Evolutionary conservation across 2,113 vertebrate species (phyloP).

Genomic region (Cynoglossus semilaevis): DNA sequence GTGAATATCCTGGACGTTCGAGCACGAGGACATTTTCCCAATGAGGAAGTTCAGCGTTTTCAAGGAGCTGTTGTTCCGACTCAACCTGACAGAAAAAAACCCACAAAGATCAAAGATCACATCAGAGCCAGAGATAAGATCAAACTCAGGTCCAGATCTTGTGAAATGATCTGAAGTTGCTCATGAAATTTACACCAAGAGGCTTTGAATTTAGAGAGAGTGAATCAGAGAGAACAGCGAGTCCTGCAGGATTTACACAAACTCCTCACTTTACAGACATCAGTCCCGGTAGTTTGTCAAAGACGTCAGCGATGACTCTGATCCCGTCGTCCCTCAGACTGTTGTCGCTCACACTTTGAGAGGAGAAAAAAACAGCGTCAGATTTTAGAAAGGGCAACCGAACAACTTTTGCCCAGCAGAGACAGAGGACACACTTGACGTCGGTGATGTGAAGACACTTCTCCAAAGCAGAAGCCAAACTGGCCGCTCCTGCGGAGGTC

Average conservation of each 20-base stretch:
- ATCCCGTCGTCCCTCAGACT: constrained; percentile 74
- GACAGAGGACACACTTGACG: constrained; percentile 75
- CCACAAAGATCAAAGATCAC: not conserved
- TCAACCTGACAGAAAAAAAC: constrained; percentile 73
- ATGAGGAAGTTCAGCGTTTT: constrained; percentile 71
- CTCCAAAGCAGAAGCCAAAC: constrained; percentile 73
- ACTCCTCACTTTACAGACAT: constrained; percentile 77
- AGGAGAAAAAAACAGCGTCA: not conserved
- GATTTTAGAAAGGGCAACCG: not conserved
- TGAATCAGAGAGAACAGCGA: no score
- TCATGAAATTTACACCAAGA: no score
- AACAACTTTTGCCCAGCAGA: not conserved
- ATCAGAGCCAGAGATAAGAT: no score
- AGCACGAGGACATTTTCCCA: constrained; percentile 55
- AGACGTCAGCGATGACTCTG: constrained; percentile 55
- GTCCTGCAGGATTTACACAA: no score
- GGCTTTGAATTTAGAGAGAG: no score
- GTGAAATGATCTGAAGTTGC: no score
- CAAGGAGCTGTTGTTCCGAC: constrained; percentile 73
- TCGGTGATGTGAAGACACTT: constrained; percentile 79
- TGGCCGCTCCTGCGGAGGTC: constrained; percentile 73
- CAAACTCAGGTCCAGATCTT: no score
- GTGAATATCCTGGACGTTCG: constrained; percentile 65
- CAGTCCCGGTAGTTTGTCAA: constrained; percentile 73
- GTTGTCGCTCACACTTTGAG: constrained; percentile 83